Evolutionary conservation across 1,140 invertebrate genomes (phyloP).

Genomic region (roundworm (Caenorhabditis elegans)): DNA sequence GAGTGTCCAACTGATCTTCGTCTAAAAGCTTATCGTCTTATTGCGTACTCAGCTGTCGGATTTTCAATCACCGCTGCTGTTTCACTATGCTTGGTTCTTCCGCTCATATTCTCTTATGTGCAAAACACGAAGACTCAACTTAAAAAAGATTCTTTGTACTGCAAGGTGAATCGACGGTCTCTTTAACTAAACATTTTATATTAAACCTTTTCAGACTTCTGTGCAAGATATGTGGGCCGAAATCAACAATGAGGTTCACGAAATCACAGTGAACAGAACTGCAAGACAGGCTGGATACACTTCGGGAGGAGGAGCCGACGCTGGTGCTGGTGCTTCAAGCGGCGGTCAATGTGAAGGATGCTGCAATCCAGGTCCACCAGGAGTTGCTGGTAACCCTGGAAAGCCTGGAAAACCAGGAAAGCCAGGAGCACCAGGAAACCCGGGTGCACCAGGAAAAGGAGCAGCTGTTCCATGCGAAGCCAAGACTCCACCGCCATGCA

Average conservation of each 20-base stretch:
- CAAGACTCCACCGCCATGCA: slow-evolving; percentile 46
- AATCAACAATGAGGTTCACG: slow-evolving; percentile 18
- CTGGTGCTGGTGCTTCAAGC: not conserved
- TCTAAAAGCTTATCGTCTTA: slow-evolving; percentile 36
- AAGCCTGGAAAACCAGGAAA: slow-evolving; percentile 46
- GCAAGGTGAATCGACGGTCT: not conserved
- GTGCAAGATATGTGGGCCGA: slow-evolving; percentile 37
- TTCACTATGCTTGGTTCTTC: slow-evolving; percentile 30
- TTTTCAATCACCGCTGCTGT: slow-evolving; percentile 36
- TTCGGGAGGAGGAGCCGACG: not conserved
- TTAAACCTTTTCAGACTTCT: not conserved
- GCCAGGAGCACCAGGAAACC: slow-evolving; percentile 44
- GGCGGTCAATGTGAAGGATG: slow-evolving; percentile 39
- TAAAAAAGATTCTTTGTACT: slow-evolving; percentile 35
- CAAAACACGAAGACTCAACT: slow-evolving; percentile 30
- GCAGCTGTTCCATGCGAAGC: slow-evolving; percentile 37
- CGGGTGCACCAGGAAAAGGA: slow-evolving; percentile 40
- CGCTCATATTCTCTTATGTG: slow-evolving; percentile 37
- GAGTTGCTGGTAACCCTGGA: slow-evolving; percentile 36
- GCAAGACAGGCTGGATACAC: slow-evolving; percentile 41
- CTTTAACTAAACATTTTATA: not conserved
- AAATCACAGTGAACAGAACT: slow-evolving; percentile 29
- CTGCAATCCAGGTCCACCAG: slow-evolving; percentile 46
- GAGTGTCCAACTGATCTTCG: slow-evolving; percentile 33
- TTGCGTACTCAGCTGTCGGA: slow-evolving; percentile 42